These are phyloP conservation scores for Heterotis niloticus DNA, from an alignment of 2,113 vertebrate genomes.

Conservation along the genomic window DNA sequence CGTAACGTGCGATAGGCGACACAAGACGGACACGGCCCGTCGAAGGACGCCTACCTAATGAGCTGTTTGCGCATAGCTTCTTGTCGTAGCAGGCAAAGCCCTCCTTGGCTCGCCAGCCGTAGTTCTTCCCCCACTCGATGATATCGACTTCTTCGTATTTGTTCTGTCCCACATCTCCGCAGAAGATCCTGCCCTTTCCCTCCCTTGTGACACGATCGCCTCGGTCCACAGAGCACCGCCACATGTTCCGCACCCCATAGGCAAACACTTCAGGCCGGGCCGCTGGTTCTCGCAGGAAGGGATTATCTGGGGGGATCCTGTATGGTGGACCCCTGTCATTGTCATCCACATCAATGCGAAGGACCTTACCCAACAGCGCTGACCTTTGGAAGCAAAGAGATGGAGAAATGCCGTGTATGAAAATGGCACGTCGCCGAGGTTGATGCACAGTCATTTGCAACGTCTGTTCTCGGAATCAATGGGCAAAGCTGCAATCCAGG, in stretches of 20 bases:
- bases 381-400: constrained; percentile 63
- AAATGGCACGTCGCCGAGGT: too few relatives aligned
- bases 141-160: constrained; percentile 93
- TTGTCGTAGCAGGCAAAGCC: constrained; percentile 93
- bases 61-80: constrained; percentile 85
- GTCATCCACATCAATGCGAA: constrained; percentile 81
- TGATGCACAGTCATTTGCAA: background rate
- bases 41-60: constrained; percentile 68
- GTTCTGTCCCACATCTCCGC: constrained; percentile 93
- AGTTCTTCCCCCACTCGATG: constrained; percentile 83
- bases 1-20: background rate
- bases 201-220: constrained; percentile 74
- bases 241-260: constrained; percentile 91
- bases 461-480: background rate
- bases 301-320: constrained; percentile 82
- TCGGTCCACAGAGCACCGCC: constrained; percentile 91
- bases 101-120: constrained; percentile 91
- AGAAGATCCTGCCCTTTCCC: constrained; percentile 88
- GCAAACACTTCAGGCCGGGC: constrained; percentile 87
- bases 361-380: constrained; percentile 86
- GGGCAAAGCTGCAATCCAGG: background rate
- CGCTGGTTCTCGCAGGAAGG: constrained; percentile 65
- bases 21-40: background rate
- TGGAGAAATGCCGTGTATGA: background rate
- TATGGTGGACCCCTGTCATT: constrained; percentile 76